Conservation (phyloP, 2,113 vertebrate species). For the Tilapia sparmanii region DNA sequence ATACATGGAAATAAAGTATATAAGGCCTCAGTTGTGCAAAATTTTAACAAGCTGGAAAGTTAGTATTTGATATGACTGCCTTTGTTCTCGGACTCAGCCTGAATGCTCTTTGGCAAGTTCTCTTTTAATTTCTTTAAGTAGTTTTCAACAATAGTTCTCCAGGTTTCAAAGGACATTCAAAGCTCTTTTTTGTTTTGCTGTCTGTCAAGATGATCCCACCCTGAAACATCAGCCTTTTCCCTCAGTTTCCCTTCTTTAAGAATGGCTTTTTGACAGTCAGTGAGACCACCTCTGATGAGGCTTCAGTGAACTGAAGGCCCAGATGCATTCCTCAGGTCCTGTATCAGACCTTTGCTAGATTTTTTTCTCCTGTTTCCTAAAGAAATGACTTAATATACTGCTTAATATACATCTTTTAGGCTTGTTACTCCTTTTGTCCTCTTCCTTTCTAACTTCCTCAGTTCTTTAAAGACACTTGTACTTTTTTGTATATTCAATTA, state of each 20-base stretch:
- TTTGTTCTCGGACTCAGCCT: accelerated
- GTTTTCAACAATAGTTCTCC: not conserved
- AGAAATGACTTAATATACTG: not conserved
- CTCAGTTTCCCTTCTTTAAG: not conserved
- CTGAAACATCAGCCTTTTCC: not conserved
- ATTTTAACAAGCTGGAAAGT: not conserved
- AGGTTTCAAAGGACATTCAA: not conserved
- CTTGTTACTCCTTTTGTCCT: not conserved
- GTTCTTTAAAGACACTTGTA: not conserved
- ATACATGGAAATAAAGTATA: not conserved
- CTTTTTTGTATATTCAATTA: not conserved
- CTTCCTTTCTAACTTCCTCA: not conserved
- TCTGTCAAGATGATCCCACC: not conserved
- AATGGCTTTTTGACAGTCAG: not conserved
- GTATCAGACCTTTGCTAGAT: not conserved
- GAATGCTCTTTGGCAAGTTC: not conserved
- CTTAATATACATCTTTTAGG: not conserved
- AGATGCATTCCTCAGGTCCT: not conserved
- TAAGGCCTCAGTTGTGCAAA: not conserved
- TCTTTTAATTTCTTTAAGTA: not conserved
- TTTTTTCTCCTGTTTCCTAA: not conserved
- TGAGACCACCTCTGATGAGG: not conserved
- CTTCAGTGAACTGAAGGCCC: not conserved
- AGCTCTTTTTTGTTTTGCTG: not conserved
- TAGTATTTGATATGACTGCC: not conserved